A percentile compares a stretch with the other conserved stretches of the same genome.
phyloP scores from a whole-genome alignment of 2,797 vertebrate species.

The Brachyrhaphis roseni region DNA sequence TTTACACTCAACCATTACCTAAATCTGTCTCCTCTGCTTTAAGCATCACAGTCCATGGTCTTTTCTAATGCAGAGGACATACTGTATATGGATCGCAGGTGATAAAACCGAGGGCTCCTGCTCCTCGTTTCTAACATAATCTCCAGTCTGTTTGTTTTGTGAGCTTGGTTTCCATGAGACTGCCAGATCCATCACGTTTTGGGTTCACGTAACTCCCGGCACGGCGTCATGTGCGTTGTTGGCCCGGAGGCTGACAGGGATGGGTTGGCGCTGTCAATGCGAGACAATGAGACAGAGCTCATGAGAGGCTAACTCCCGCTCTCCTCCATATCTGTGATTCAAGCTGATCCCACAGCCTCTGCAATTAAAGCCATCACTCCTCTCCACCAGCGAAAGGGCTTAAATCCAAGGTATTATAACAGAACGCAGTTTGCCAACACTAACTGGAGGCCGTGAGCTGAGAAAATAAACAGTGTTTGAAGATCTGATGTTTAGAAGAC shows the following conservation, averaged over 20 bases:
- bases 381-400: constrained; percentile 63
- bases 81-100: constrained; percentile 45
- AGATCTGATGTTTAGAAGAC: constrained; percentile 68
- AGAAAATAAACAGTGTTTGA: constrained; percentile 71
- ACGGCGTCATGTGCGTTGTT: constrained; percentile 40
- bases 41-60: constrained; percentile 48
- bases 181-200: constrained; percentile 58
- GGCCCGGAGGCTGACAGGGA: constrained; percentile 69
- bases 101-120: constrained; percentile 53
- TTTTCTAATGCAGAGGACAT: constrained; percentile 14
- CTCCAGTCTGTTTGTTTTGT: constrained; percentile 65
- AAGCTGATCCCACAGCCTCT: constrained; percentile 52
- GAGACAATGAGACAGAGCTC: constrained; percentile 49
- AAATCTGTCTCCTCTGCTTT: constrained; percentile 56
- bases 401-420: constrained; percentile 59
- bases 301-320: constrained; percentile 32
- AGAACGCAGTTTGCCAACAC: constrained; percentile 35
- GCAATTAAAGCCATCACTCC: constrained; percentile 61
- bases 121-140: constrained; percentile 70
- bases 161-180: constrained; percentile 75
- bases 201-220: constrained; percentile 68
- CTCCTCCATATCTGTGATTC: constrained; percentile 46
- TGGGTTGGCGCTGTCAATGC: constrained; percentile 65
- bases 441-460: constrained; percentile 62
- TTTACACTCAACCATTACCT: constrained; percentile 60